These are phyloP conservation scores for Pachycephala philippinensis DNA, from an alignment of 2,113 vertebrate species.

Conservation along the genomic window DNA sequence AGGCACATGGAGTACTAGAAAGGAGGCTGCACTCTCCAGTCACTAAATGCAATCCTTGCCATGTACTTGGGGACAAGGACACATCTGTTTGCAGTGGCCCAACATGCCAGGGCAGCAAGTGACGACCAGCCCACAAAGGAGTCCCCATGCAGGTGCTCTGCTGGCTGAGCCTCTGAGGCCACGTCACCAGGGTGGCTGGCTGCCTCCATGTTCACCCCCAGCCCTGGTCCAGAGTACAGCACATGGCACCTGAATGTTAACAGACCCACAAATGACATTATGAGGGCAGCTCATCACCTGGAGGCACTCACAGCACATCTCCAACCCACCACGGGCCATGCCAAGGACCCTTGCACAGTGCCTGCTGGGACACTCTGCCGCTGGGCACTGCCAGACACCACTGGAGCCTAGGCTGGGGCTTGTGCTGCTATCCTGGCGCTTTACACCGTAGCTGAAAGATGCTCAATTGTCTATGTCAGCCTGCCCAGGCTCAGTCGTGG, in stretches of 20 bases:
- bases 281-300: accelerated
- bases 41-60: not conserved
- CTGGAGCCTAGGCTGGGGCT: not conserved
- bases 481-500: accelerated
- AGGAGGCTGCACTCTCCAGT: not conserved
- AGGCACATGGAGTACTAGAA: not conserved
- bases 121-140: accelerated
- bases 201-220: accelerated
- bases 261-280: not conserved
- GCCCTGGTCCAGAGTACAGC: not conserved
- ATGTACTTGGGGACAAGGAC: accelerated
- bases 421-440: accelerated
- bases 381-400: not conserved
- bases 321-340: not conserved
- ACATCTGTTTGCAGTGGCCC: not conserved
- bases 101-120: not conserved
- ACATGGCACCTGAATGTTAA: accelerated
- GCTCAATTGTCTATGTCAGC: accelerated
- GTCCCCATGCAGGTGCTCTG: accelerated
- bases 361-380: accelerated
- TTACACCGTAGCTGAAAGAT: accelerated
- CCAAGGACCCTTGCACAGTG: not conserved
- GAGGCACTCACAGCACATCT: not conserved
- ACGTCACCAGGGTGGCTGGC: not conserved
- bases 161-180: not conserved